phyloP scores from a whole-genome alignment of 2,888 invertebrate genomes.

The Melolontha melolontha region DNA sequence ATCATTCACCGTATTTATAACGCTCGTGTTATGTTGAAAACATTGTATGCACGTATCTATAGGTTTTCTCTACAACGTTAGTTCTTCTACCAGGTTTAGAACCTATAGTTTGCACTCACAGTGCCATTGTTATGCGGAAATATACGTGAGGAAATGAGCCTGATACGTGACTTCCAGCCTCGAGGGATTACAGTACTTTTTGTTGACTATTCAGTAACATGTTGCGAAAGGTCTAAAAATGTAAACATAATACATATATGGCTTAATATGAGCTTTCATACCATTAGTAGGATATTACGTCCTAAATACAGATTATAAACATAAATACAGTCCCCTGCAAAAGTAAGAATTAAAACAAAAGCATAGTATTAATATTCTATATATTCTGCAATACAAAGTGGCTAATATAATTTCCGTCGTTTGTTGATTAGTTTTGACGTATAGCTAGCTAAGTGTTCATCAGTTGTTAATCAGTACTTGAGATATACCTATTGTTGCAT shows the following conservation, averaged over 20 bases:
- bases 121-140: slow-evolving; percentile 49
- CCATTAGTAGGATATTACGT: not conserved
- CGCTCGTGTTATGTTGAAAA: slow-evolving; percentile 19
- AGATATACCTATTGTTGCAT: too few relatives aligned
- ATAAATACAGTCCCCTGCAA: too few relatives aligned
- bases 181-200: slow-evolving; percentile 46
- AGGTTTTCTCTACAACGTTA: slow-evolving; percentile 36
- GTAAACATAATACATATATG: slow-evolving; percentile 11
- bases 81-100: slow-evolving; percentile 31
- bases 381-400: too few relatives aligned
- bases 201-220: slow-evolving; percentile 14
- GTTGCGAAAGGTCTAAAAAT: slow-evolving; percentile 6
- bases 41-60: slow-evolving; percentile 25
- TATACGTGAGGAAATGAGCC: slow-evolving; percentile 56
- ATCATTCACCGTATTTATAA: slow-evolving; percentile 33
- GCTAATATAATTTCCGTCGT: too few relatives aligned
- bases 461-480: too few relatives aligned
- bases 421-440: too few relatives aligned
- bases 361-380: too few relatives aligned
- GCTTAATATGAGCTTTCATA: not conserved
- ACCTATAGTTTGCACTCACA: slow-evolving; percentile 16
- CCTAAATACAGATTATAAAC: not conserved
- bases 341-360: too few relatives aligned
- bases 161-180: slow-evolving; percentile 53
- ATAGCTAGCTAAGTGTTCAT: too few relatives aligned